A percentile compares a stretch with the other conserved stretches of the same genome.
Conservation (phyloP, 2,113 vertebrate species). For the Prolemur simus region DNA sequence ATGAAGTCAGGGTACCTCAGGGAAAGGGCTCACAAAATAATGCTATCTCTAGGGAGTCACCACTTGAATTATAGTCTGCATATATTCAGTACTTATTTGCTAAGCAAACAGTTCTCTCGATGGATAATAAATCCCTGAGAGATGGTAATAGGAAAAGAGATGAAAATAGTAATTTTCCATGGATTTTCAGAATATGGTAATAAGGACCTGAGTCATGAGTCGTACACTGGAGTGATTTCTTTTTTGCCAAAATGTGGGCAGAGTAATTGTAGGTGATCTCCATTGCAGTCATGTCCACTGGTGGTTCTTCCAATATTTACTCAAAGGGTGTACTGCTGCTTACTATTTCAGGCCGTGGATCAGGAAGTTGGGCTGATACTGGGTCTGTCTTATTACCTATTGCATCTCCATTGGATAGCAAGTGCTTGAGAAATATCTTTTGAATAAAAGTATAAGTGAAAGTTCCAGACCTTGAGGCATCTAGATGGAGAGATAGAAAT, state of each 20-base stretch:
- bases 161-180: not conserved
- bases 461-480: not conserved
- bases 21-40: slow-evolving; percentile 54
- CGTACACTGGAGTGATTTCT: not conserved
- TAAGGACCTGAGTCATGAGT: not conserved
- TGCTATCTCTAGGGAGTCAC: slow-evolving; percentile 18
- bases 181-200: slow-evolving; percentile 29
- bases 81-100: slow-evolving; percentile 49
- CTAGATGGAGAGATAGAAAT: not conserved
- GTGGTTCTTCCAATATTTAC: not conserved
- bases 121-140: slow-evolving; percentile 42
- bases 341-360: not conserved
- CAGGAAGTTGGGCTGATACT: not conserved
- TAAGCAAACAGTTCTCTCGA: slow-evolving; percentile 51
- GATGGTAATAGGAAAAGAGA: not conserved
- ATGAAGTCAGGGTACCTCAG: slow-evolving; percentile 34
- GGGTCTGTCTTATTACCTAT: not conserved
- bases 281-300: not conserved
- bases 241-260: not conserved
- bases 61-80: slow-evolving; percentile 34
- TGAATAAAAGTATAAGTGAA: not conserved
- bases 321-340: not conserved
- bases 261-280: not conserved
- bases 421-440: not conserved
- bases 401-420: not conserved